phyloP scores from a whole-genome alignment of 2,888 invertebrate genomes.

The Coelopa pilipes region DNA sequence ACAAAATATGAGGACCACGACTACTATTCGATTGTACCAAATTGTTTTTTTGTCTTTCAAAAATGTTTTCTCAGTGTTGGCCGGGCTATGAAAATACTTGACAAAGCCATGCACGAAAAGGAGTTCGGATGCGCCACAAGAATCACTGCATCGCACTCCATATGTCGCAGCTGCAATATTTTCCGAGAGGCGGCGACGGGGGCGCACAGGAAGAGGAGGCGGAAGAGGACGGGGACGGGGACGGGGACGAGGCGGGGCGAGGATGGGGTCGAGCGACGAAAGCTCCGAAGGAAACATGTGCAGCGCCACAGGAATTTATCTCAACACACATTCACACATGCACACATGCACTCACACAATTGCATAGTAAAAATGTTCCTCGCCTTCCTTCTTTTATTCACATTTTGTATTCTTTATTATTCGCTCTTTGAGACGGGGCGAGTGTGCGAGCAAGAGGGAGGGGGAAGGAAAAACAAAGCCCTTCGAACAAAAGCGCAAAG shows the following conservation, averaged over 20 bases:
- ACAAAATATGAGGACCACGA: too few relatives aligned
- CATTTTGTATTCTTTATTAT: too few relatives aligned
- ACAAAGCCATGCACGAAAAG: neutral
- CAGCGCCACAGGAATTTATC: neutral
- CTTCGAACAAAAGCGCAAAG: neutral
- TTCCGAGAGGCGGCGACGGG: neutral
- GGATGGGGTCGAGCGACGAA: slow-evolving; percentile 2
- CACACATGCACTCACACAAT: neutral
- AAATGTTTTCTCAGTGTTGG: neutral
- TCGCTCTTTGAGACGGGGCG: too few relatives aligned
- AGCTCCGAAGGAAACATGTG: slow-evolving; percentile 5
- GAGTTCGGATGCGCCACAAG: slow-evolving; percentile 10
- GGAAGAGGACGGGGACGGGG: too few relatives aligned
- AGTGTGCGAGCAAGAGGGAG: too few relatives aligned
- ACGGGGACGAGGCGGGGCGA: neutral
- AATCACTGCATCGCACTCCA: slow-evolving; percentile 17
- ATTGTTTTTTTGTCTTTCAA: too few relatives aligned
- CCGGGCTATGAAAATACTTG: slow-evolving; percentile 1
- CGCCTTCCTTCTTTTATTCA: too few relatives aligned
- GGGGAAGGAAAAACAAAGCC: neutral
- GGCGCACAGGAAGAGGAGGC: too few relatives aligned
- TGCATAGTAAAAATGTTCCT: too few relatives aligned
- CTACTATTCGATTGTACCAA: too few relatives aligned
- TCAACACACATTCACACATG: neutral
- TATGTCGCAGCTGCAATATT: slow-evolving; percentile 24